A percentile compares a stretch with the other conserved stretches of the same genome.
phyloP scores from a whole-genome alignment of 2,797 vertebrate species.

The Avahi laniger region DNA sequence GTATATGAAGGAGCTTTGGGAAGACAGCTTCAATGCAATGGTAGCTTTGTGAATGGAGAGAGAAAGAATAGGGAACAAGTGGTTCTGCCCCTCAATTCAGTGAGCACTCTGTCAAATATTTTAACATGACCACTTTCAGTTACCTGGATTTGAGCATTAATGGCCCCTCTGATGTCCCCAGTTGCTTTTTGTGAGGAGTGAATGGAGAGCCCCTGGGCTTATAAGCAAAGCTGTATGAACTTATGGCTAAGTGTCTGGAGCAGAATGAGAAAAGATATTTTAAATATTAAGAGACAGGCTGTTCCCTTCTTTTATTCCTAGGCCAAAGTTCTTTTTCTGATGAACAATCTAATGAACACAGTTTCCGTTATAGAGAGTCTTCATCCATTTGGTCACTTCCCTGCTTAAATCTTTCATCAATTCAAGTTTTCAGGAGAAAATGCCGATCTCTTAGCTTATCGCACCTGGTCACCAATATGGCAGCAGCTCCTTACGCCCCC shows the following conservation, averaged over 20 bases:
- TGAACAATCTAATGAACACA: background rate
- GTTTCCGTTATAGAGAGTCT: background rate
- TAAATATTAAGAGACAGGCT: background rate
- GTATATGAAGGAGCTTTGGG: background rate
- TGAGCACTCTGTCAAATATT: background rate
- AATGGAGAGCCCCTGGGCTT: background rate
- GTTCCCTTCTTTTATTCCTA: background rate
- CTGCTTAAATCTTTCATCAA: background rate
- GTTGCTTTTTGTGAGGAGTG: background rate
- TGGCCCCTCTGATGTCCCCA: background rate
- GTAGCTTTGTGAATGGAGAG: background rate
- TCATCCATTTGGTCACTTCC: background rate
- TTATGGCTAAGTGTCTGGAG: background rate
- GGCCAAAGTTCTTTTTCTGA: background rate
- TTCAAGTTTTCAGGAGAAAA: background rate
- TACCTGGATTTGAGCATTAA: background rate
- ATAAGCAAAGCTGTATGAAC: background rate
- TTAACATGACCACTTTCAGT: background rate
- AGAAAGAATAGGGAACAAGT: background rate
- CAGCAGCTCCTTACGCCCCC: background rate
- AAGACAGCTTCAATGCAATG: background rate
- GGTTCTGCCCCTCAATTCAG: too few relatives aligned
- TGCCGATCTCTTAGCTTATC: background rate
- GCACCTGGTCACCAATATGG: background rate
- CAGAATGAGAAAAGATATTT: background rate